Percentiles rank a stretch among this genome's conserved stretches.
phyloP scores from a whole-genome alignment of 2,888 invertebrate genomes.

The Troides oblongomaculatus region DNA sequence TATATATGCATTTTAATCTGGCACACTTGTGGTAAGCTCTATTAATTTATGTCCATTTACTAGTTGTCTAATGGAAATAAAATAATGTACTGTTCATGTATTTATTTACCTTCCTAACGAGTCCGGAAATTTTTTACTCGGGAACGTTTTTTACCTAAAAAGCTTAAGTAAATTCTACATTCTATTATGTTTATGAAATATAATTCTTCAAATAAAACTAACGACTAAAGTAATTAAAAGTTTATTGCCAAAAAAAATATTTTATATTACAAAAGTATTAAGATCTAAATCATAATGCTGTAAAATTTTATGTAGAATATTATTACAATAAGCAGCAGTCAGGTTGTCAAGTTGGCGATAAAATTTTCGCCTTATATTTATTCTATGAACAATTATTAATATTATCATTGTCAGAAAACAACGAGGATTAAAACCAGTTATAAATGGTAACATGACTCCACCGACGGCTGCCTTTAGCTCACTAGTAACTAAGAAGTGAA shows the following conservation, averaged over 20 bases:
- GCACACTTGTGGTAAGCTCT: too few species aligned
- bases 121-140: too few species aligned
- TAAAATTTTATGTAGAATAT: slow-evolving; percentile 23
- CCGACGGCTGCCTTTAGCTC: slow-evolving; percentile 72
- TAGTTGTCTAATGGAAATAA: too few species aligned
- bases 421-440: slow-evolving; percentile 41
- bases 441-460: slow-evolving; percentile 77
- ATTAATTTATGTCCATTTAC: too few species aligned
- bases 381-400: slow-evolving; percentile 31
- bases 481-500: slow-evolving; percentile 48
- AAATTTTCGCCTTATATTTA: slow-evolving; percentile 34
- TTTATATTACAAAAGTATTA: slow-evolving; percentile 8
- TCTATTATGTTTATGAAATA: neutral
- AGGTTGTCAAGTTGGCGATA: slow-evolving; percentile 52
- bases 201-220: neutral
- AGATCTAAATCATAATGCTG: slow-evolving; percentile 8
- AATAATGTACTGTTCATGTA: too few species aligned
- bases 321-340: slow-evolving; percentile 48
- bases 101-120: too few species aligned
- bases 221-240: neutral
- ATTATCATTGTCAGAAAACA: slow-evolving; percentile 32
- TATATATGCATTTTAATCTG: too few species aligned
- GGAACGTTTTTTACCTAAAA: too few species aligned
- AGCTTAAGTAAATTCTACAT: too few species aligned
- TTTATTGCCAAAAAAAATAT: slow-evolving; percentile 20